Evolutionary conservation across 2,888 invertebrate species (phyloP).

Genomic region (Mesoligia furuncula): DNA sequence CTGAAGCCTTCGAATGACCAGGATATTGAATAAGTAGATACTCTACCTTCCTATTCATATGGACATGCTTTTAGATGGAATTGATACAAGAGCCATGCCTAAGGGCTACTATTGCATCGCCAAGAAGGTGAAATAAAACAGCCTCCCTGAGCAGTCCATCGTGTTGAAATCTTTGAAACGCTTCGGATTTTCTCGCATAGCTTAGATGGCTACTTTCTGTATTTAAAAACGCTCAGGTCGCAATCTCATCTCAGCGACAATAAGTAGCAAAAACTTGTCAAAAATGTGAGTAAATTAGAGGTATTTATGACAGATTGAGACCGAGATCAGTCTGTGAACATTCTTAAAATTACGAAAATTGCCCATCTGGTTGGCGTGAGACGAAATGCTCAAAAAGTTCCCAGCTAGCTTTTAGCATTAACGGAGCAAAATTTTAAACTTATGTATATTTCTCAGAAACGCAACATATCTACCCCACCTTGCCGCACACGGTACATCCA

Average conservation of each 20-base stretch:
- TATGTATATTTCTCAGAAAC: not conserved
- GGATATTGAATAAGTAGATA: conserved; percentile 28
- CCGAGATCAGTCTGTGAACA: too few species aligned
- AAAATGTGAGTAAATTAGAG: too few species aligned
- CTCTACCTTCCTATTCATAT: not conserved
- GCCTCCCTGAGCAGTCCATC: too few species aligned
- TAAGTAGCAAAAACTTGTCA: too few species aligned
- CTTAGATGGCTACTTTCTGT: too few species aligned
- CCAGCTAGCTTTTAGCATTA: not conserved
- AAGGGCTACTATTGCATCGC: not conserved
- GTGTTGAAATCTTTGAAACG: not conserved
- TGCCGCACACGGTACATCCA: not conserved
- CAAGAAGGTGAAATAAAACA: not conserved
- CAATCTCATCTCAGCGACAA: too few species aligned
- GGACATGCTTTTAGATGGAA: not conserved
- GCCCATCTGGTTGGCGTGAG: not conserved
- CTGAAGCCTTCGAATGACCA: conserved; percentile 31
- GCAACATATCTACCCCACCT: too few species aligned
- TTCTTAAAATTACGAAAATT: too few species aligned
- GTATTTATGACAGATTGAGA: too few species aligned
- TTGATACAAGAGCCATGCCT: not conserved
- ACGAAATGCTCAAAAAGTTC: not conserved
- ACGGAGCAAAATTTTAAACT: not conserved
- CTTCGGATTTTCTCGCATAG: not conserved
- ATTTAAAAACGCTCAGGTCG: too few species aligned